Conservation (phyloP, 2,888 invertebrate genomes). For the Lasioglossum vierecki region DNA sequence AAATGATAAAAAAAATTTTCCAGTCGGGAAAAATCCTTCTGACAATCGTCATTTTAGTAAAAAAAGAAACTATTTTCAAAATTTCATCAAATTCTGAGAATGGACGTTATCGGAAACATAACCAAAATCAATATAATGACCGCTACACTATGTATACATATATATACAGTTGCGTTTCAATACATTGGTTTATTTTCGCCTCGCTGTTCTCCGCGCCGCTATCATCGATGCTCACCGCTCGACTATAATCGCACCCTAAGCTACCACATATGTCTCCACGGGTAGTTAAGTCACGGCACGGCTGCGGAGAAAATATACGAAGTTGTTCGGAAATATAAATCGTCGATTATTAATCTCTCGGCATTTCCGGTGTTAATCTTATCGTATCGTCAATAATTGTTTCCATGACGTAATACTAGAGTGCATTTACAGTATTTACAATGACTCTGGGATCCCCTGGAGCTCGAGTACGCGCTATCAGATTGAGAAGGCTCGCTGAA, state of each 20-base stretch:
- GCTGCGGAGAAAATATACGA: constrained; percentile 65
- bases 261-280: constrained; percentile 39
- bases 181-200: too few species aligned
- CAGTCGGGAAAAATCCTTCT: too few species aligned
- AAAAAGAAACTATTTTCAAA: too few species aligned
- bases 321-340: constrained; percentile 51
- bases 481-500: not conserved
- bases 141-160: too few species aligned
- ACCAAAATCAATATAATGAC: too few species aligned
- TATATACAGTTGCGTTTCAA: too few species aligned
- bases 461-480: constrained; percentile 33
- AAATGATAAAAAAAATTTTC: too few species aligned
- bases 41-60: too few species aligned
- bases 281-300: constrained; percentile 29
- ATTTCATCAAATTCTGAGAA: too few species aligned
- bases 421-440: constrained; percentile 82
- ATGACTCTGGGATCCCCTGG: constrained; percentile 67
- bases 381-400: constrained; percentile 42
- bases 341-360: constrained; percentile 46
- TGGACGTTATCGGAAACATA: too few species aligned
- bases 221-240: too few species aligned
- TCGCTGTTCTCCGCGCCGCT: too few species aligned
- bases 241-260: not conserved
- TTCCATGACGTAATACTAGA: constrained; percentile 65
- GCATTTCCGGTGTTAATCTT: constrained; percentile 6